Conservation (phyloP, 2,797 vertebrate genomes). For the Diplodus sargus region DNA sequence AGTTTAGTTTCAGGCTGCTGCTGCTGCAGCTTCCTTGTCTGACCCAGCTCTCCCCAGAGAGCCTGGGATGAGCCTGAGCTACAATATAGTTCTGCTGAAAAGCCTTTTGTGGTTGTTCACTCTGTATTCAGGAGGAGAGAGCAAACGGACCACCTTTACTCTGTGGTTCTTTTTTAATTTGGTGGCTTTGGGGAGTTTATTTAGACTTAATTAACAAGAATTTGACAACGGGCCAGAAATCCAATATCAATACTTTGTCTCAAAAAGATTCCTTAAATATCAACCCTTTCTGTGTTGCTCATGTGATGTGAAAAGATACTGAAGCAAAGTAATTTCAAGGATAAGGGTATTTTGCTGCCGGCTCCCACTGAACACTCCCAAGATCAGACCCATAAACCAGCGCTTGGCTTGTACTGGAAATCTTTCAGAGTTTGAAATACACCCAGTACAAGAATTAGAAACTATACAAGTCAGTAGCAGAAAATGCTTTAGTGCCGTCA, state of each 20-base stretch:
- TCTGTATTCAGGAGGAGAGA: conserved; percentile 62
- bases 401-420: background rate
- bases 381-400: background rate
- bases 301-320: background rate
- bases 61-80: conserved; percentile 58
- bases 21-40: conserved; percentile 64
- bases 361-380: background rate
- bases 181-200: conserved; percentile 16
- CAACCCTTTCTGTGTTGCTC: background rate
- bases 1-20: conserved; percentile 77
- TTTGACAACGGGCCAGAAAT: background rate
- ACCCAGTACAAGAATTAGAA: background rate
- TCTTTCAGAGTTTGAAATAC: background rate
- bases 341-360: background rate
- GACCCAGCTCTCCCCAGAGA: conserved; percentile 69
- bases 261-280: background rate
- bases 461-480: no score
- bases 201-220: conserved; percentile 24
- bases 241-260: background rate
- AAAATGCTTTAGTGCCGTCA: no score
- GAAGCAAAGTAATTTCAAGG: background rate
- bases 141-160: conserved; percentile 16
- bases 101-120: conserved; percentile 75
- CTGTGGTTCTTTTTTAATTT: background rate
- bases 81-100: conserved; percentile 70